Conservation (phyloP, 2,888 invertebrate genomes). For the Metacarcinus magister region DNA sequence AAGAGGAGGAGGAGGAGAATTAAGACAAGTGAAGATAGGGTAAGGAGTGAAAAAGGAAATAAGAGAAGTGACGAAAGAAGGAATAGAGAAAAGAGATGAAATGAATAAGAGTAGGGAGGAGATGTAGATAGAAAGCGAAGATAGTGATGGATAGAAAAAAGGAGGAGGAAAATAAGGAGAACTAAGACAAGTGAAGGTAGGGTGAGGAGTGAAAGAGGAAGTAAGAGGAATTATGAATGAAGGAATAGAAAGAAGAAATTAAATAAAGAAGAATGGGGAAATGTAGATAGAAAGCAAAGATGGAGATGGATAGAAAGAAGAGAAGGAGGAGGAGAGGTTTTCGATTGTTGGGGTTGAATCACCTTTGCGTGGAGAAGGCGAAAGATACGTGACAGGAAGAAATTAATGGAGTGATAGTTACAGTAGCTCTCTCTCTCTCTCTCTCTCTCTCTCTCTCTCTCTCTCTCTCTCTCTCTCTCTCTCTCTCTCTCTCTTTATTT, state of each 20-base stretch:
- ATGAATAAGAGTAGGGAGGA: neutral
- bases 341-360: neutral
- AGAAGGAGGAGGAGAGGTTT: neutral
- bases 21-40: neutral
- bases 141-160: neutral
- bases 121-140: neutral
- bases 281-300: neutral
- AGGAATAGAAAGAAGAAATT: neutral
- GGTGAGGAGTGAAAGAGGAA: neutral
- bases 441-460: slow-evolving; percentile 54
- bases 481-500: slow-evolving; percentile 13
- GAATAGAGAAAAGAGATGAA: neutral
- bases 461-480: slow-evolving; percentile 57
- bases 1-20: neutral
- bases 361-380: neutral
- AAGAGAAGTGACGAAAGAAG: neutral
- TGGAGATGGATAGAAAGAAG: neutral
- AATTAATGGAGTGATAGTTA: neutral
- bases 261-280: neutral
- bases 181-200: neutral
- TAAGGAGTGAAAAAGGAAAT: neutral
- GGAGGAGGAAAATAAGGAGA: neutral
- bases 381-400: neutral
- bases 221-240: neutral
- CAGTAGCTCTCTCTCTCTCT: too few relatives aligned